Base-by-base conservation (phyloP, 2,888 invertebrate species). In the Spilosoma lubricipeda region DNA sequence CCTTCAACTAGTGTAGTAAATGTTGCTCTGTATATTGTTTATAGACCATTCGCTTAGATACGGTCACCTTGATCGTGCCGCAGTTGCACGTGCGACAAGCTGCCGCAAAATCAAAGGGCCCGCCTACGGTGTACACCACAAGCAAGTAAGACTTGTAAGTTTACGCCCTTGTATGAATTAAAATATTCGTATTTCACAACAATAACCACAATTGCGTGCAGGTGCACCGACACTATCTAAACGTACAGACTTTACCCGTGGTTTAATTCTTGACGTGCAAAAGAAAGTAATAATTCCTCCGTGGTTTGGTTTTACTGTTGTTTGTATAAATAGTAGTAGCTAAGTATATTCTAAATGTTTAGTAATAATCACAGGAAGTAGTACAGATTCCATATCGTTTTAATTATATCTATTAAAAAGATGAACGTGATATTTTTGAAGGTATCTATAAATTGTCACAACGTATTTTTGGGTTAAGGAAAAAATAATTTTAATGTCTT, bases 261-360 rank as follows among this genome's bases (percentile, higher is more conserved):
- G 59, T 80, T 74, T 72, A 72, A 71, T 79, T 42, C 71, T 74
- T 73, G 67, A 75, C 74, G 75, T 76, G 75, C 18, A 27, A 56
- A 56, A 9, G 39, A 39, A 39, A 39, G 0, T 11, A 39, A 39
- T 11, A 13, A 33, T 3, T 39, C 39, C 39, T 13, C 42, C 42
- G 0, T 48, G 20, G 18, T 48, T 20, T 48, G 39, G 11, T 2
- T 7, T 48, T 7, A n/a, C n/a, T n/a, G 56, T 56, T 23, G 9
- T 56, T 56, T 56, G 23, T 8, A 56, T 56, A 9, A 56, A 11
- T 56, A 36, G 11, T 13, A 59, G 13, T 27, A 27, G 15, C n/a
- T 59, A 59, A 13, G n/a, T 59, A 27, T 59, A 27, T 56, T 2
- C n/a, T 59, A 11, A 59, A 27, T 59, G 13, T 27, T 59, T 59